These are phyloP conservation scores for Dicaeum eximium DNA, from an alignment of 2,113 vertebrate species.

Conservation along the genomic window DNA sequence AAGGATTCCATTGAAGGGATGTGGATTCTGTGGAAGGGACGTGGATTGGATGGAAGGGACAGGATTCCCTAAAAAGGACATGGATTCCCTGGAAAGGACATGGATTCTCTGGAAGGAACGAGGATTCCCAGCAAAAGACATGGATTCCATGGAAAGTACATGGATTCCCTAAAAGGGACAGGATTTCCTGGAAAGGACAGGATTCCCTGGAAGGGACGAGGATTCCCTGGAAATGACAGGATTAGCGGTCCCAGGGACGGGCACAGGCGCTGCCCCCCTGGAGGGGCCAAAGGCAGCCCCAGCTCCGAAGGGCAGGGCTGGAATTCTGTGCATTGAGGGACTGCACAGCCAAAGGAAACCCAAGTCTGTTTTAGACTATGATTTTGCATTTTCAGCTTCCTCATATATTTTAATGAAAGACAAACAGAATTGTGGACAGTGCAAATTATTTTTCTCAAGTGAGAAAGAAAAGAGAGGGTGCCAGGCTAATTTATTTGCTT, in stretches of 20 bases:
- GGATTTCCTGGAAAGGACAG: rapidly evolving
- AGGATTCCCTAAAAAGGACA: rapidly evolving
- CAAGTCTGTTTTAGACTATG: background rate
- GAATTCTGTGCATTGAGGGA: background rate
- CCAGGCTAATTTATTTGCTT: conserved; percentile 41
- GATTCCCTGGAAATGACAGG: rapidly evolving
- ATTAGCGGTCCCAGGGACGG: rapidly evolving
- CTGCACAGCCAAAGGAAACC: background rate
- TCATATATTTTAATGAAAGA: conserved; percentile 31
- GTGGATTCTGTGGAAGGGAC: rapidly evolving
- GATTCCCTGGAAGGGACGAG: rapidly evolving
- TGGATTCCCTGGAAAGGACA: rapidly evolving
- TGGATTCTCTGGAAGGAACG: rapidly evolving
- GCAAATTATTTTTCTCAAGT: conserved; percentile 28
- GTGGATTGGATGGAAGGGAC: rapidly evolving
- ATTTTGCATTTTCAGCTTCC: background rate
- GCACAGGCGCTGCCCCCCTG: rapidly evolving
- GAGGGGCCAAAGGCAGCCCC: background rate
- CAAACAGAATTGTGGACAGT: conserved; percentile 27
- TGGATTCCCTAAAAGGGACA: background rate
- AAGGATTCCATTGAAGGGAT: rapidly evolving
- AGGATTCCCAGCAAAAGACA: too few relatives aligned
- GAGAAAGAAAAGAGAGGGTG: background rate
- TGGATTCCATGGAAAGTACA: rapidly evolving
- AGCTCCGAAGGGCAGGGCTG: background rate